Base-by-base conservation (phyloP, 2,113 vertebrate species). In the Ailurus styani region DNA sequence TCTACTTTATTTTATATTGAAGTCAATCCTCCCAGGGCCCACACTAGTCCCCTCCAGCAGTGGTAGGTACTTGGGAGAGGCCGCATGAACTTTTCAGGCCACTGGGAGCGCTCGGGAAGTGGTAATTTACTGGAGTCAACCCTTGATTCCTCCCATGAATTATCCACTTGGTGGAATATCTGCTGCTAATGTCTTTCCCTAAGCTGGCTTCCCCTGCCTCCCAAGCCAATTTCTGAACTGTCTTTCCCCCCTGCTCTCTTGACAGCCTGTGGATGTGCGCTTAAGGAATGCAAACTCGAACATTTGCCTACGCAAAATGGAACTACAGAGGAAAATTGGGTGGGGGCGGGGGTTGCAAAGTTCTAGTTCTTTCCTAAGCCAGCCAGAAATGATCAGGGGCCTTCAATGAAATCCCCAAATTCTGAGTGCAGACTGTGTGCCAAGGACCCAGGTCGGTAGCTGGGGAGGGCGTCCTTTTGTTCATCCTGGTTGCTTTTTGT, bases 281-380 rank as follows among this genome's bases (percentile, higher is more conserved):
- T 96, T 95, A 47, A 97, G 73, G 89, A 95, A 96, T 95, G 72
- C 85, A 96, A 82, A 95, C 77, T 93, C 78, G 93, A 97, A 93
- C 72, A 93, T 83, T 93, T 95, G 57, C 89, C 88, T 95, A 96
- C 18, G 29, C 97, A 96, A 96, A 96, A 96, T 97, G 95, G 40
- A 97, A 98, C 93, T 93, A 50, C 57, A 88, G 70, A 60, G n/a
- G 88, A 77, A 95, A 95, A 95, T 72, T 91, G 47, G 81, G 78
- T 88, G 66, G 52, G 87, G 77, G 66, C 15, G 34, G 29, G 47
- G 54, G 45, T 60, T 45, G 21, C 75, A 72, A 83, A 68, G n/a
- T 70, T 82, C 31, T 88, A 42, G 31, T 57, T 96, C 50, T 87
- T 87, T 97, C 85, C 47, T 91, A 37, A 87, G 47, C 34, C 52